Percentiles rank a stretch among this genome's conserved stretches.
Conservation (phyloP, 2,888 invertebrate genomes). For the Caenorhabditis sp. region DNA sequence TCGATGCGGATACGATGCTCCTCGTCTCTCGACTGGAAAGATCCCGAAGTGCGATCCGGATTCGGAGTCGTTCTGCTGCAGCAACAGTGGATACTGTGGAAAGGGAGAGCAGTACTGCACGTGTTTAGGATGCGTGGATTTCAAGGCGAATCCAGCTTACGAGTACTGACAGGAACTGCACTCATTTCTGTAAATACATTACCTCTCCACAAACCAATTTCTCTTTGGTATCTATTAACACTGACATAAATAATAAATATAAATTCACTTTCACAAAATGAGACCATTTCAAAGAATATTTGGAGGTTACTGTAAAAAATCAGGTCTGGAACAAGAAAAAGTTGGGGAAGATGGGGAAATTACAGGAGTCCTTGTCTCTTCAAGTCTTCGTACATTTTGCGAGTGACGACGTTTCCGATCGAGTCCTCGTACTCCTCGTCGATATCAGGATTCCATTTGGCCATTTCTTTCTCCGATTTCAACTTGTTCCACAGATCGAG, state of each 20-base stretch:
- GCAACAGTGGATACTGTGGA: slow-evolving; percentile 76
- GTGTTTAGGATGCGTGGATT: slow-evolving; percentile 74
- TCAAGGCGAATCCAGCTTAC: slow-evolving; percentile 65
- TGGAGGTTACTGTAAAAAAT: slow-evolving; percentile 10
- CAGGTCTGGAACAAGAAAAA: slow-evolving; percentile 10
- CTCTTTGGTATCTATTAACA: background rate
- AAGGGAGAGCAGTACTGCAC: slow-evolving; percentile 72
- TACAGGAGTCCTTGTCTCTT: slow-evolving; percentile 97
- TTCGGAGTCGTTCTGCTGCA: slow-evolving; percentile 69
- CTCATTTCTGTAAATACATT: slow-evolving; percentile 3
- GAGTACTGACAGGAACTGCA: slow-evolving; percentile 50
- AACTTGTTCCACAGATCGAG: slow-evolving; percentile 96
- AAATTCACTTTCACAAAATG: slow-evolving; percentile 12
- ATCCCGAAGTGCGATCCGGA: slow-evolving; percentile 77
- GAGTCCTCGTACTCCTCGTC: slow-evolving; percentile 99
- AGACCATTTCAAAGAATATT: slow-evolving; percentile 29
- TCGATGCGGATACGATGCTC: slow-evolving; percentile 78
- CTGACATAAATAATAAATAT: background rate
- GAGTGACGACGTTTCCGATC: slow-evolving; percentile 97
- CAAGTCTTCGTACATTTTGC: slow-evolving; percentile 98
- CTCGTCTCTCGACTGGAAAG: slow-evolving; percentile 72
- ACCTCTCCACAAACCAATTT: slow-evolving; percentile 3
- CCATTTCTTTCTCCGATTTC: slow-evolving; percentile 89
- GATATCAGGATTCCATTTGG: slow-evolving; percentile 90
- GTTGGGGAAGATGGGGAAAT: slow-evolving; percentile 42